Percentiles rank a stretch among this genome's conserved stretches.
phyloP scores from a whole-genome alignment of 2,113 vertebrate species.

The Diglossa brunneiventris region DNA sequence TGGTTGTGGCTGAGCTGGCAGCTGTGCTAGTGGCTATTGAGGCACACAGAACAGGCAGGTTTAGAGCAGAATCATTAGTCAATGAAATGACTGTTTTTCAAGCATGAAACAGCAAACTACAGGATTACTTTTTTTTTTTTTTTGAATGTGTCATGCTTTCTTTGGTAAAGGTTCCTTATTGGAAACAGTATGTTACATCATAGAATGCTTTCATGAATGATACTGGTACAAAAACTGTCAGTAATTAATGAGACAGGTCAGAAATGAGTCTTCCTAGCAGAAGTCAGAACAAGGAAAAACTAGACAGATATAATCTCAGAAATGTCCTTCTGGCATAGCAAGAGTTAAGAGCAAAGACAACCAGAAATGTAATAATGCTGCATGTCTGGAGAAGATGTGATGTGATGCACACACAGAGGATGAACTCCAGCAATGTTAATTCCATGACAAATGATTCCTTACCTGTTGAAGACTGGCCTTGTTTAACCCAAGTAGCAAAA shows the following conservation, averaged over 20 bases:
- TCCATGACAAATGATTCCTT: not conserved
- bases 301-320: not conserved
- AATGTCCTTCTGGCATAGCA: not conserved
- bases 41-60: conserved; percentile 78
- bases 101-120: conserved; percentile 36
- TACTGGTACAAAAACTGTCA: not conserved
- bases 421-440: not conserved
- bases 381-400: not conserved
- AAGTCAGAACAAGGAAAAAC: not conserved
- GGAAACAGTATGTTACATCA: not conserved
- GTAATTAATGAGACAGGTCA: not conserved
- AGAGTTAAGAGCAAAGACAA: not conserved
- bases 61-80: conserved; percentile 71
- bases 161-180: not conserved
- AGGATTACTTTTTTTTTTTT: not conserved
- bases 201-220: not conserved
- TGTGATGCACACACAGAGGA: not conserved
- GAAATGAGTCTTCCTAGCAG: not conserved
- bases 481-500: conserved; percentile 97
- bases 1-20: conserved; percentile 83
- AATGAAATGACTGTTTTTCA: conserved; percentile 59
- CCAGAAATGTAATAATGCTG: not conserved
- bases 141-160: not conserved
- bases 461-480: conserved; percentile 93
- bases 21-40: conserved; percentile 87